Percentiles rank a stretch among this genome's conserved stretches.
Conservation (phyloP, 1,140 invertebrate species). For the Caenorhabditis tropicalis region DNA sequence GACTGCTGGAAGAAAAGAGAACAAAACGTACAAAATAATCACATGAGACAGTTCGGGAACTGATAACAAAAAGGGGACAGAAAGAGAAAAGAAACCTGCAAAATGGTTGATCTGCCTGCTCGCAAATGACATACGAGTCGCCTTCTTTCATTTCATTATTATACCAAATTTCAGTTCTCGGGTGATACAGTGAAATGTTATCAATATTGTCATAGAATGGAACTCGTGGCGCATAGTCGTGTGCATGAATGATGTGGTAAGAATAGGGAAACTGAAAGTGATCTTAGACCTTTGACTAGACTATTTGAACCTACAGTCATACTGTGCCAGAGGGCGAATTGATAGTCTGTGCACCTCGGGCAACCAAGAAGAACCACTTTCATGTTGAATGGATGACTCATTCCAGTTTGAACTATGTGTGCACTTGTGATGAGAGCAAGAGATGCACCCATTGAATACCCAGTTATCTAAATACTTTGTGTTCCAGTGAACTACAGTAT, state of each 20-base stretch:
- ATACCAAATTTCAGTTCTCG: constrained; percentile 47
- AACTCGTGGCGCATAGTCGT: constrained; percentile 22
- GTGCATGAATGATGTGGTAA: constrained; percentile 47
- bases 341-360: constrained; percentile 36
- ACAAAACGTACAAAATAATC: neutral
- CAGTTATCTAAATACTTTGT: constrained; percentile 2
- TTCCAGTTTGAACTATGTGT: constrained; percentile 3
- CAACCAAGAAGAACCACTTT: constrained; percentile 37
- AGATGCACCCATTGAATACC: constrained; percentile 47
- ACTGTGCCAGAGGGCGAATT: constrained; percentile 47
- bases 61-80: neutral
- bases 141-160: constrained; percentile 34
- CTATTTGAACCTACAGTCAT: constrained; percentile 2
- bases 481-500: neutral
- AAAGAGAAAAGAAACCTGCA: neutral
- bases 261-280: constrained; percentile 48
- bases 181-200: constrained; percentile 41
- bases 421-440: constrained; percentile 16
- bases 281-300: too few relatives aligned
- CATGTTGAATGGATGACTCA: constrained; percentile 16
- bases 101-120: constrained; percentile 44
- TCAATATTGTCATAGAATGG: constrained; percentile 41
- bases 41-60: neutral
- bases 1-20: constrained; percentile 13
- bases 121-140: constrained; percentile 37